Evolutionary conservation across 2,797 vertebrate genomes (phyloP), one percentile per base, ranked within the genome.

Genomic region (Rhadinocentrus ornatus): DNA sequence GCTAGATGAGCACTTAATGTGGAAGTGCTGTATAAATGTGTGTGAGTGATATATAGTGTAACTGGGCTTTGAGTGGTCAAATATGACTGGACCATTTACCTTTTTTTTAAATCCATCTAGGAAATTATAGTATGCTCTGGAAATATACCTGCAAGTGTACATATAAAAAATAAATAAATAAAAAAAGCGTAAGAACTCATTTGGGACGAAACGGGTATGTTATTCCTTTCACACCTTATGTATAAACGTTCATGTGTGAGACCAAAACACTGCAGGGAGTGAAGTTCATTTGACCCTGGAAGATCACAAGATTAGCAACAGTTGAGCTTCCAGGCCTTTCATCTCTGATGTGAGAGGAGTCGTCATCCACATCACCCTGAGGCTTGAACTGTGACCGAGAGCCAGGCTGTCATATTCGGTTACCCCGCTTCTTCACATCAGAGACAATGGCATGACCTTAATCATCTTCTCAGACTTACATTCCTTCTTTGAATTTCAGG

Each of bases 391-490:
- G 71, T n/a, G 64, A 71, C 65, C 5, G 69, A 44, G 41, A 44
- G 74, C 70, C 37, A 69, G 15, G 29, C 83, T 83, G 87, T 91
- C 89, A 73, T 29, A 70, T 73, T 55, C 16, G 1, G 10, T 91
- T 78, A 80, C 71, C 58, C 64, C 31, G 3, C 66, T 59, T 69
- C 72, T 78, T 75, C 66, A 35, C 35, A n/a, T 77, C 13, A 53
- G 35, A 73, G 65, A 73, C 69, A 35, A 61, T 32, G 59, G 29
- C 24, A 0, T 64, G 75, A 56, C 75, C 87, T 80, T 58, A 80
- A 87, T 89, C 68, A 77, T 46, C 27, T 46, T 4, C 71, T 72
- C 82, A 52, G 22, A 52, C 22, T 44, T 7, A 44, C 18, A 44
- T 44, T 20, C 6, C 41, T 44, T 44, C 41, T 44, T 44, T 44